These are phyloP conservation scores for Xerus inauris DNA, from an alignment of 2,113 vertebrate species.

Conservation along the genomic window DNA sequence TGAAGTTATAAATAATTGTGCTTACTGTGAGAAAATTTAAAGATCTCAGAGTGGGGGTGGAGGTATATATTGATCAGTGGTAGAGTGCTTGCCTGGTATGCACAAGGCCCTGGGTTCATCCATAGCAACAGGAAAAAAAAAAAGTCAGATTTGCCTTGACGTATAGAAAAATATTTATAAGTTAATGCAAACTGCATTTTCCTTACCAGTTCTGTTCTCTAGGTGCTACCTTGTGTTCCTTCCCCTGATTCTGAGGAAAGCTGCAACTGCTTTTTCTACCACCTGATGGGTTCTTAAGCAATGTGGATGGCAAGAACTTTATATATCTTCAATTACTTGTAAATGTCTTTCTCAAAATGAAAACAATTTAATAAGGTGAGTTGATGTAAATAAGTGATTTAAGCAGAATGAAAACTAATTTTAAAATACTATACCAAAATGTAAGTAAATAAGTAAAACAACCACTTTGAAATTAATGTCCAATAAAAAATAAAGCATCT, in stretches of 20 bases:
- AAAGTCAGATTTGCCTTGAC: not conserved
- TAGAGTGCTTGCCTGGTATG: too few species aligned
- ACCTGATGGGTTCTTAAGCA: not conserved
- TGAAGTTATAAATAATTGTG: not conserved
- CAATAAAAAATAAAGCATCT: not conserved
- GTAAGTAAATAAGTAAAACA: not conserved
- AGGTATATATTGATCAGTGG: too few species aligned
- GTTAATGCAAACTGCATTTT: not conserved
- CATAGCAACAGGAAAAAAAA: not conserved
- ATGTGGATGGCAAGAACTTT: not conserved
- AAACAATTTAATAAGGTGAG: not conserved
- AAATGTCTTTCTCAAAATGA: not conserved
- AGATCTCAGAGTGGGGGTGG: too few species aligned
- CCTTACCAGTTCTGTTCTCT: not conserved
- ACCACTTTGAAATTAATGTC: constrained; percentile 11
- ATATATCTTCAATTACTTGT: not conserved
- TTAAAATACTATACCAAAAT: not conserved
- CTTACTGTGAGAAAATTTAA: not conserved
- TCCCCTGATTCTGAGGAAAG: not conserved
- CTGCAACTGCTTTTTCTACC: not conserved
- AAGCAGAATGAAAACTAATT: not conserved
- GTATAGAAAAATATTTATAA: not conserved
- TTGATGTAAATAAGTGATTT: not conserved
- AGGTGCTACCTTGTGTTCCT: not conserved
- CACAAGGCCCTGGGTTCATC: too few species aligned